These are phyloP conservation scores for Ceratothoa steindachneri DNA, from an alignment of 2,888 invertebrate species.

Conservation along the genomic window DNA sequence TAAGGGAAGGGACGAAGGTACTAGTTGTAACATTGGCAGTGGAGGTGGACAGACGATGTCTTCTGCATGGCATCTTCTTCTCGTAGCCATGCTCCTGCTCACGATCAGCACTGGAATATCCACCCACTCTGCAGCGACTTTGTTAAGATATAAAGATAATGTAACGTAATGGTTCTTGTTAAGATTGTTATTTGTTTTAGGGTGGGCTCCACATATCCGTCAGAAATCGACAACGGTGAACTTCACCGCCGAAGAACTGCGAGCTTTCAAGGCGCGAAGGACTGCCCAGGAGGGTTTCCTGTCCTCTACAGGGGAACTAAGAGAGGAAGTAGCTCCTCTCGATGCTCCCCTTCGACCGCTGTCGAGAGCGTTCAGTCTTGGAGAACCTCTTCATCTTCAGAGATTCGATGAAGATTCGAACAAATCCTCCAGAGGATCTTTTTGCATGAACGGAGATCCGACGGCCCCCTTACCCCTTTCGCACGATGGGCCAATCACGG, in stretches of 20 bases:
- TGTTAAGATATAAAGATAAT: no score
- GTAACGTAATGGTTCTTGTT: no score
- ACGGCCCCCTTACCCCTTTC: slow-evolving; percentile 26
- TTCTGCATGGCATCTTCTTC: no score
- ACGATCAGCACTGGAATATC: no score
- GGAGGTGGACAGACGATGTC: no score
- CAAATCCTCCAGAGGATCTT: background rate
- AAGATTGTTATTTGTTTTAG: background rate
- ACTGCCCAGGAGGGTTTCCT: slow-evolving; percentile 28
- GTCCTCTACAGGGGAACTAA: slow-evolving; percentile 25
- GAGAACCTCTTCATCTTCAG: slow-evolving; percentile 19
- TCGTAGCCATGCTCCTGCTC: no score
- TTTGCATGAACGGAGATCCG: background rate
- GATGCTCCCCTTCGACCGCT: background rate
- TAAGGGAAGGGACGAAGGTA: no score
- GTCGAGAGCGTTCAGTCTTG: background rate
- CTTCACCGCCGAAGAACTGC: slow-evolving; percentile 51
- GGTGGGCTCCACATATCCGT: slow-evolving; percentile 38
- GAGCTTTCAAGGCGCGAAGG: slow-evolving; percentile 45
- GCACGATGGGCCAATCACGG: slow-evolving; percentile 41
- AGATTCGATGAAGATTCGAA: slow-evolving; percentile 20
- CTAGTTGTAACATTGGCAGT: no score
- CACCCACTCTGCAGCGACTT: no score
- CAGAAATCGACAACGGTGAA: slow-evolving; percentile 53
- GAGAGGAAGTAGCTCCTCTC: slow-evolving; percentile 12